Evolutionary conservation across 2,888 invertebrate species (phyloP).

Genomic region (Prosapia bicincta): DNA sequence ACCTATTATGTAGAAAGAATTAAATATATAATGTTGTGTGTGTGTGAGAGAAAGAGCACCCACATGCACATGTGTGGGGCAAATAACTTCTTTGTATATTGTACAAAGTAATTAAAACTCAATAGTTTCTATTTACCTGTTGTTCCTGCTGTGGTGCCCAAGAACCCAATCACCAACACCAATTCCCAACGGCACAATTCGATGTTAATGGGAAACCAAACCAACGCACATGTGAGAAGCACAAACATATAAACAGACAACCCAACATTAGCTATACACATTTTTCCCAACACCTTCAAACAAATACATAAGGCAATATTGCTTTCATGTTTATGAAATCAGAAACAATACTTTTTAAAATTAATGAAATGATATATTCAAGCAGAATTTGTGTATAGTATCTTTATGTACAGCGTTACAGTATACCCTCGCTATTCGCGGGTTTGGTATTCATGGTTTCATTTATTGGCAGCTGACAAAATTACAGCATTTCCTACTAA

Average conservation of each 20-base stretch:
- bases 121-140: constrained; percentile 36
- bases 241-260: constrained; percentile 18
- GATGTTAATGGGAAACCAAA: constrained; percentile 14
- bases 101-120: too few relatives aligned
- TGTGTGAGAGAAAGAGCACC: too few relatives aligned
- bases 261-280: background rate
- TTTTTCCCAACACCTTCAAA: background rate
- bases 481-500: too few relatives aligned
- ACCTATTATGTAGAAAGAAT: too few relatives aligned
- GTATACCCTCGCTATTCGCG: too few relatives aligned
- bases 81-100: too few relatives aligned
- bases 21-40: too few relatives aligned
- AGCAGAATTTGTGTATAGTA: too few relatives aligned
- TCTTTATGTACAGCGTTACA: too few relatives aligned
- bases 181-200: background rate
- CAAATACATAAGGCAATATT: constrained; percentile 5
- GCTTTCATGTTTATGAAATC: constrained; percentile 27
- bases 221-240: constrained; percentile 7
- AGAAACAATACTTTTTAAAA: constrained; percentile 23
- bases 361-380: constrained; percentile 18
- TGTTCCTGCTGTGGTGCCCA: constrained; percentile 35
- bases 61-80: too few relatives aligned
- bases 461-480: too few relatives aligned
- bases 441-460: too few relatives aligned
- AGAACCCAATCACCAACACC: constrained; percentile 5